A percentile compares a stretch with the other conserved stretches of the same genome.
phyloP scores from a whole-genome alignment of 2,797 vertebrate genomes.

The Gymnoscopelus microlampas region DNA sequence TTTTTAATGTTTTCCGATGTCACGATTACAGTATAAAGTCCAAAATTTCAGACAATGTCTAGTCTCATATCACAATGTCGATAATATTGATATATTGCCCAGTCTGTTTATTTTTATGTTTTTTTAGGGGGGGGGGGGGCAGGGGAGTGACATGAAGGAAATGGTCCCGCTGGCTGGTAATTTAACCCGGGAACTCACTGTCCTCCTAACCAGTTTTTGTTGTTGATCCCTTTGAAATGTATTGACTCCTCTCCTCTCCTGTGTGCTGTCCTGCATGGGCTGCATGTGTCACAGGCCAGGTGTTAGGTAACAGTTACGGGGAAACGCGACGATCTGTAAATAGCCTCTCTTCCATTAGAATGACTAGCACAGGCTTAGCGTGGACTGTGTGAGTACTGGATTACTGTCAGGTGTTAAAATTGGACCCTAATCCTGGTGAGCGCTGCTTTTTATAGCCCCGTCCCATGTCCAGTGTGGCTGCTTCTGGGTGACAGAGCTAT shows the following conservation, averaged over 20 bases:
- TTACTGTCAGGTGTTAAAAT: slow-evolving; percentile 85
- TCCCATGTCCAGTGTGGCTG: slow-evolving; percentile 45
- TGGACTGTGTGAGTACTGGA: slow-evolving; percentile 72
- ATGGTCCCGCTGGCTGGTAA: no score
- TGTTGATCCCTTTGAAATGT: no score
- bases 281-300: slow-evolving; percentile 47
- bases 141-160: no score
- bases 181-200: no score
- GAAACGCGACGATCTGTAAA: slow-evolving; percentile 40
- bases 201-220: background rate
- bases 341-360: slow-evolving; percentile 59
- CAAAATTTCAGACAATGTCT: no score
- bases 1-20: no score
- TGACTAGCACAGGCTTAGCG: slow-evolving; percentile 73
- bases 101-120: no score
- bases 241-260: background rate
- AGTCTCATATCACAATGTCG: no score
- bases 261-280: slow-evolving; percentile 34
- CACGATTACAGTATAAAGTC: no score
- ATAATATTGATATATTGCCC: no score
- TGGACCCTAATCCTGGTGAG: slow-evolving; percentile 81
- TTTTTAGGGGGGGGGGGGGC: no score
- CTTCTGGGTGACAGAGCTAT: slow-evolving; percentile 39
- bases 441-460: slow-evolving; percentile 75
- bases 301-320: slow-evolving; percentile 65